Evolutionary conservation across 2,888 invertebrate genomes (phyloP), one percentile per base, ranked within the genome.

Genomic region (Bimastos eiseni): DNA sequence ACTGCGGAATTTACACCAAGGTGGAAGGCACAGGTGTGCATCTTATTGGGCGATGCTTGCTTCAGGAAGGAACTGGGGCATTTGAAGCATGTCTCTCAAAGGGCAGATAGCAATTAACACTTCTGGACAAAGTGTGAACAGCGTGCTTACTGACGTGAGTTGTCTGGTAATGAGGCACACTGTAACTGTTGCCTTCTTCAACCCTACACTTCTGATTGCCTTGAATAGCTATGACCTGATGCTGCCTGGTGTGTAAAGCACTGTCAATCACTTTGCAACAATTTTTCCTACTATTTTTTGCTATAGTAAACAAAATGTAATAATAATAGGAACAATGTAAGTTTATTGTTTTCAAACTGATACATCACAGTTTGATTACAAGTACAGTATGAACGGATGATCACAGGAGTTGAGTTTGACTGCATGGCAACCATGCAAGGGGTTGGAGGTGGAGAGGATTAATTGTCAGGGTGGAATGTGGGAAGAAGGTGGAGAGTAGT

Each of bases 41-140:
- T 15, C n/a, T 30, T 70, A 30, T 44, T 17, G 17, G 6, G 24
- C 3, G n/a, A 70, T 30, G 30, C n/a, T 70, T 70, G 70, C 70
- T n/a, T 70, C 8, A 70, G n/a, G 70, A 70, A 70, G 70, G 8
- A 70, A n/a, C 70, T 2, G 70, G 8, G 70, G 49, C 49, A 70
- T n/a, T 70, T n/a, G 70, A 70, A 70, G n/a, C 70, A n/a, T n/a
- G 70, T 70, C 70, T 70, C 30, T 30, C 70, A n/a, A 17, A 70
- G n/a, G 70, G n/a, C 70, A n/a, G 70, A 70, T 70, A 70, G n/a
- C 70, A 70, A 70, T 70, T 70, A n/a, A 70, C 70, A 70, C 70
- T 70, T 15, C 70, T n/a, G 11, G 70, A 70, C n/a, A n/a, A 70
- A 70, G 70, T 70, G 70, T 30, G 70, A 8, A 70, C 8, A 70